A percentile compares a stretch with the other conserved stretches of the same genome.
These are phyloP conservation scores for Nomada ruficornis DNA, from an alignment of 2,888 invertebrate species.

Conservation along the genomic window DNA sequence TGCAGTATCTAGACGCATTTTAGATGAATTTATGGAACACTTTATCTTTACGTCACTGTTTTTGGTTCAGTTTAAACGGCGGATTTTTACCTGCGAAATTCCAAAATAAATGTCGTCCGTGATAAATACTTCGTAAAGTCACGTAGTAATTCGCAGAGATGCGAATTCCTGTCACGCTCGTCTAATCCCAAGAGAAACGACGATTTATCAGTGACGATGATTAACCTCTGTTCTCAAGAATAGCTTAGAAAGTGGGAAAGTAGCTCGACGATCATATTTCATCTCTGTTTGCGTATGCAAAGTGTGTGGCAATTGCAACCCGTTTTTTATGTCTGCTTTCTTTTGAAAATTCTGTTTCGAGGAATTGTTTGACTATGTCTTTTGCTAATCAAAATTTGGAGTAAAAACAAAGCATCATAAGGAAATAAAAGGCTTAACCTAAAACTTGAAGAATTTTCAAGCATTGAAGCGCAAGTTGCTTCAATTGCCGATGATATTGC, in stretches of 20 bases:
- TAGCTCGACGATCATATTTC: neutral
- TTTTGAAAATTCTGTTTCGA: too few species aligned
- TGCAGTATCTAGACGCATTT: too few species aligned
- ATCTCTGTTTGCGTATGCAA: conserved; percentile 26
- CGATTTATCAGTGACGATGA: conserved; percentile 15
- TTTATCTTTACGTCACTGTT: neutral
- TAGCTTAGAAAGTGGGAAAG: neutral
- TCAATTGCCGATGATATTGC: too few species aligned
- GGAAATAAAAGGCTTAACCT: too few species aligned
- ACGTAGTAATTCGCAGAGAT: neutral
- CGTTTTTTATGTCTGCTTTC: too few species aligned
- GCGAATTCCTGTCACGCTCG: neutral
- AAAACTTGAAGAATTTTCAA: too few species aligned
- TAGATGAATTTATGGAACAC: neutral
- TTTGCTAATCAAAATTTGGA: too few species aligned
- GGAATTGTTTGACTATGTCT: too few species aligned
- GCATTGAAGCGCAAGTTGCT: too few species aligned
- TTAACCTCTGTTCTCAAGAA: neutral
- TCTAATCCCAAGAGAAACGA: neutral
- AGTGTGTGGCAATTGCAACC: neutral
- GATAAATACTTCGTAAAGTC: neutral
- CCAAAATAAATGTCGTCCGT: neutral
- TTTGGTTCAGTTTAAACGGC: neutral
- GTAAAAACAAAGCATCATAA: too few species aligned
- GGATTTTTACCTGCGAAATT: neutral